phyloP scores from a whole-genome alignment of 2,888 invertebrate genomes.

The Theristus sp. region DNA sequence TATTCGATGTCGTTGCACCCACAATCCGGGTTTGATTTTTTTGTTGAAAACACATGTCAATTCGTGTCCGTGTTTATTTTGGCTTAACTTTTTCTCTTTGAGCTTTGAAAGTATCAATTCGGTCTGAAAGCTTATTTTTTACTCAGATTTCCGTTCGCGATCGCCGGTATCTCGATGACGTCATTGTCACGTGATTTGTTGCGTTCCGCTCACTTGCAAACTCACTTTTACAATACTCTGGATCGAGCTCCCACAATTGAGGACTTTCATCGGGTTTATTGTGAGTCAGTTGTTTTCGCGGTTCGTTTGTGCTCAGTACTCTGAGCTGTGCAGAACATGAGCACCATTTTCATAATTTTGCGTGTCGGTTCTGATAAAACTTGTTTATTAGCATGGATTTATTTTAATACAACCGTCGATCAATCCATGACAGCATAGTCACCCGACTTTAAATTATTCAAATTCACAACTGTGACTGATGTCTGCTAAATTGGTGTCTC shows the following conservation, averaged over 20 bases:
- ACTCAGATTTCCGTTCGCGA: constrained; percentile 39
- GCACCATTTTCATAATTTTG: constrained; percentile 1
- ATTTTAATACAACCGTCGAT: too few relatives aligned
- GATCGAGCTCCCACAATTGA: constrained; percentile 25
- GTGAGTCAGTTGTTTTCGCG: constrained; percentile 33
- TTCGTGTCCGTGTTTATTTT: too few relatives aligned
- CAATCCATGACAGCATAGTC: too few relatives aligned
- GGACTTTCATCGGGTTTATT: constrained; percentile 78
- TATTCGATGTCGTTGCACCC: constrained; percentile 14
- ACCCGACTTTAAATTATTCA: too few relatives aligned
- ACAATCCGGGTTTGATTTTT: constrained; percentile 10
- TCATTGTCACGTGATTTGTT: constrained; percentile 66
- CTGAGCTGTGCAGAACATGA: background rate
- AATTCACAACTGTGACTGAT: too few relatives aligned
- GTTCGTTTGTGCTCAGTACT: too few relatives aligned
- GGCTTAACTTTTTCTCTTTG: too few relatives aligned
- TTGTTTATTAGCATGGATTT: too few relatives aligned
- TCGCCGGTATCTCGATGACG: constrained; percentile 73
- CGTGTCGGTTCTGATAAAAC: too few relatives aligned
- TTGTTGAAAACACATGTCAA: too few relatives aligned
- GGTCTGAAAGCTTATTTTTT: too few relatives aligned
- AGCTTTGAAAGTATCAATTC: too few relatives aligned
- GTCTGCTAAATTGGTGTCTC: background rate
- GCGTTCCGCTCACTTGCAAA: constrained; percentile 59
- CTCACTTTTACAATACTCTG: constrained; percentile 69